Evolutionary conservation across 2,888 invertebrate genomes (phyloP).

Genomic region (Eupeodes latifasciatus): DNA sequence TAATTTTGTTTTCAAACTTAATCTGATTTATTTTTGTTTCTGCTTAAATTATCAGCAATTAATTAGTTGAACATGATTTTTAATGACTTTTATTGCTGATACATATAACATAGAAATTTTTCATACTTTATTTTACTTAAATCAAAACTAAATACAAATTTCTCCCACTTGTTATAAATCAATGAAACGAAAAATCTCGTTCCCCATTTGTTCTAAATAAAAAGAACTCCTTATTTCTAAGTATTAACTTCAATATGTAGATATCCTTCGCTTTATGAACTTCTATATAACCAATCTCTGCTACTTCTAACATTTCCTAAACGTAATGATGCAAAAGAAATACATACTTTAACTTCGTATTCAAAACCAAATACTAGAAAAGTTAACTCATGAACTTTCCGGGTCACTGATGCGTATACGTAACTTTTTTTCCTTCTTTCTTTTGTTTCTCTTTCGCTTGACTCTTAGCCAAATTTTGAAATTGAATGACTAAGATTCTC

Average conservation of each 20-base stretch:
- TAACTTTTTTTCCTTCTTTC: slow-evolving; percentile 23
- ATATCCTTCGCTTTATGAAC: background rate
- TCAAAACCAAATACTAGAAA: slow-evolving; percentile 15
- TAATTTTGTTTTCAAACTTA: too few relatives aligned
- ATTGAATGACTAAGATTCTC: slow-evolving; percentile 26
- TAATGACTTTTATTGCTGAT: too few relatives aligned
- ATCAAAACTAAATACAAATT: too few relatives aligned
- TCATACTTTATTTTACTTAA: too few relatives aligned
- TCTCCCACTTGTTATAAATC: too few relatives aligned
- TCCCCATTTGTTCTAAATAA: background rate
- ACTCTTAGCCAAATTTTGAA: slow-evolving; percentile 38
- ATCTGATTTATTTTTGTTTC: too few relatives aligned
- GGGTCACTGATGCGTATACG: slow-evolving; percentile 59
- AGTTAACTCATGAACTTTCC: slow-evolving; percentile 16
- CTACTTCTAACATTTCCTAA: background rate
- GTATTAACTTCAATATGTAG: background rate
- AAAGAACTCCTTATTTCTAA: background rate
- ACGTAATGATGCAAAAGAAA: slow-evolving; percentile 19
- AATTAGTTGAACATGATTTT: too few relatives aligned
- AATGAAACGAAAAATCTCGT: too few relatives aligned
- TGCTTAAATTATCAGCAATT: too few relatives aligned
- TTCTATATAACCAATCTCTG: background rate
- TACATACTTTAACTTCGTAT: background rate
- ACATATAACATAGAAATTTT: too few relatives aligned
- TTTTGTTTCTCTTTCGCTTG: background rate